These are phyloP conservation scores for Tetragonula carbonaria DNA, from an alignment of 2,888 invertebrate species.

Conservation along the genomic window DNA sequence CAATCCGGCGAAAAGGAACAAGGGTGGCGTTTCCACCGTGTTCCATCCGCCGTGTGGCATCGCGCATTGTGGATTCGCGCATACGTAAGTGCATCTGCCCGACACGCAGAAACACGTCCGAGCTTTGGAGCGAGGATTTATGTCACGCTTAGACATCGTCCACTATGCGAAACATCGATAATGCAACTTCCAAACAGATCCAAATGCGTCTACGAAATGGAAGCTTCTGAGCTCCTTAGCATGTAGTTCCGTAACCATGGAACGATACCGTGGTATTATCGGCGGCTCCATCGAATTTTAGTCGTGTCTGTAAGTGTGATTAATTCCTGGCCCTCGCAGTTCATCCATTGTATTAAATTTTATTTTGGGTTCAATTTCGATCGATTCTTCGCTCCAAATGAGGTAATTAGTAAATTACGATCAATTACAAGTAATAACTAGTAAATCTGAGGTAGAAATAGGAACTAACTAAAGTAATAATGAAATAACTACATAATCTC, in stretches of 20 bases:
- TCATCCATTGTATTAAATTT: too few species aligned
- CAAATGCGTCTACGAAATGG: background rate
- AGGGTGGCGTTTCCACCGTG: slow-evolving; percentile 78
- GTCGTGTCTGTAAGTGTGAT: too few species aligned
- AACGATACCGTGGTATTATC: too few species aligned
- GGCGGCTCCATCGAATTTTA: too few species aligned
- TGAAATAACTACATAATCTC: too few species aligned
- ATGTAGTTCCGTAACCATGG: background rate
- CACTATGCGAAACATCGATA: slow-evolving; percentile 56
- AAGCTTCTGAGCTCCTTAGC: background rate
- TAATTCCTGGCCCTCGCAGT: too few species aligned
- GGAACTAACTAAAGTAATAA: too few species aligned
- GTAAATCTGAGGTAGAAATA: too few species aligned
- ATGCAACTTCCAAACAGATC: slow-evolving; percentile 15
- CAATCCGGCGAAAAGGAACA: slow-evolving; percentile 82
- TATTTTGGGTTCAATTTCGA: too few species aligned
- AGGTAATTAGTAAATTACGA: too few species aligned
- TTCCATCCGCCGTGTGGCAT: slow-evolving; percentile 63
- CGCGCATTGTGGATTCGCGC: slow-evolving; percentile 70
- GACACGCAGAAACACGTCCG: slow-evolving; percentile 67
- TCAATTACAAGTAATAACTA: too few species aligned
- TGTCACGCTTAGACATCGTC: slow-evolving; percentile 78
- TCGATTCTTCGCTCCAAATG: too few species aligned
- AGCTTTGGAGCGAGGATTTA: slow-evolving; percentile 78
- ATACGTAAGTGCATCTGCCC: slow-evolving; percentile 77